Base-by-base conservation (phyloP, 2,888 invertebrate genomes). In the Drosophila austrosaltans region DNA sequence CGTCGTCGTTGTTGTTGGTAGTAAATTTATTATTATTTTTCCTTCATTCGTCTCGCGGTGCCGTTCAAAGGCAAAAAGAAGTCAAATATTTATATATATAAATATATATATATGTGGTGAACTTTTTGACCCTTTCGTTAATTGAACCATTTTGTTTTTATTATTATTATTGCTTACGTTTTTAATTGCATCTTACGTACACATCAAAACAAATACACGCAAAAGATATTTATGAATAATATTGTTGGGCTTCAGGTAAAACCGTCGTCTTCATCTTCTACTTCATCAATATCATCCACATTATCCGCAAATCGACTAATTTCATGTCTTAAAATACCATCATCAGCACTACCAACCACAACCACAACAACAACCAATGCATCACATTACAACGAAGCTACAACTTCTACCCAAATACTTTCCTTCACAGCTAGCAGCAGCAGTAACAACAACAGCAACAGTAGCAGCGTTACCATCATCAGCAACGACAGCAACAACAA, bases 171-270 rank as follows among this genome's bases (percentile, higher is more conserved):
- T 48, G 25, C 48, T 48, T 25, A 4, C 3, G 22, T 22, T 22
- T 48, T 22, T 48, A 10, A 48, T 6, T 10, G 16, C 48, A 42
- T 42, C 42, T 42, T 16, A 42, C 16, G n/a, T 22, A 20, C n/a
- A 48, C 10, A 56, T 28, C 4, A 25, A 28, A 3, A 28, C 16
- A 42, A 39, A 42, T 6, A 40, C 40, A 40, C n/a, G 63, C 53
- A 63, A 57, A 63, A 61, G 63, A 74, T 79, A 85, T 87, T 80
- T 90, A 89, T 90, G 87, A 86, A 86, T 86, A 89, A 88, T 81
- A 87, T 81, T 86, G 78, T 81, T 82, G 81, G 77, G 79, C 75
- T 81, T 54, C 66, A 39, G 44, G 59, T 53, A 69, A 68, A 71
- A 64, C 69, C 73, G 75, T 78, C 71, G 32, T 53, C 32, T 12